These are phyloP conservation scores for Lipophrys pholis DNA, from an alignment of 2,113 vertebrate species.

Conservation along the genomic window DNA sequence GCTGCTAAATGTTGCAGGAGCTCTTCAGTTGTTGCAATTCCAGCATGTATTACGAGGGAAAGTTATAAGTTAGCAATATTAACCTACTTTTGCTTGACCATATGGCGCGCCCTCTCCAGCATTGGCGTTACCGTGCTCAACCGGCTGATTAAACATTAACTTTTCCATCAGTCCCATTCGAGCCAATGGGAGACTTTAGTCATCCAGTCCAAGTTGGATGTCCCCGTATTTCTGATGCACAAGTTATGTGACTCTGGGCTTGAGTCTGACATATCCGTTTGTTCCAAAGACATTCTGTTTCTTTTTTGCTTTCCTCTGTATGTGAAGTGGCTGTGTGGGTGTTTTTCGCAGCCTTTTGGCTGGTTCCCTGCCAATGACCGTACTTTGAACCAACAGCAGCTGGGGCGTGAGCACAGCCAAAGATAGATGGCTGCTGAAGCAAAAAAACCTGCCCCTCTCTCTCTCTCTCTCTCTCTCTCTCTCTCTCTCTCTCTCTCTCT, in stretches of 20 bases:
- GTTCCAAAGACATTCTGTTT: slow-evolving; percentile 77
- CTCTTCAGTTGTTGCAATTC: too few relatives aligned
- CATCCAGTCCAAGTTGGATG: background rate
- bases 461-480: slow-evolving; percentile 35
- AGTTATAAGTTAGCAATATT: too few relatives aligned
- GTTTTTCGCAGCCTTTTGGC: slow-evolving; percentile 65
- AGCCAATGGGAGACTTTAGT: background rate
- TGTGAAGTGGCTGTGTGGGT: slow-evolving; percentile 70
- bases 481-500: slow-evolving; percentile 18
- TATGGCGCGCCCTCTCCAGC: background rate
- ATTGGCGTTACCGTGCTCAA: background rate
- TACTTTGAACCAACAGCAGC: slow-evolving; percentile 87
- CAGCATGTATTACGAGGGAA: too few relatives aligned
- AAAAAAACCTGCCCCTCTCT: slow-evolving; percentile 31
- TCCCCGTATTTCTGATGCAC: slow-evolving; percentile 5
- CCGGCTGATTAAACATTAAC: slow-evolving; percentile 28
- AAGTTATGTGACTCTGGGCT: slow-evolving; percentile 34
- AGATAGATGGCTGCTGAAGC: slow-evolving; percentile 73
- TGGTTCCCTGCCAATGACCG: slow-evolving; percentile 84
- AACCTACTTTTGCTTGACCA: background rate
- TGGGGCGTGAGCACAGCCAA: slow-evolving; percentile 78
- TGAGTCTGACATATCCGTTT: slow-evolving; percentile 24
- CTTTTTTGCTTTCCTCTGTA: slow-evolving; percentile 53
- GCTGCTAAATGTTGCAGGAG: too few relatives aligned
- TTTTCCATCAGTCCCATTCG: background rate